Conservation (phyloP, 2,113 vertebrate genomes). For the Colistium nudipinnis region DNA sequence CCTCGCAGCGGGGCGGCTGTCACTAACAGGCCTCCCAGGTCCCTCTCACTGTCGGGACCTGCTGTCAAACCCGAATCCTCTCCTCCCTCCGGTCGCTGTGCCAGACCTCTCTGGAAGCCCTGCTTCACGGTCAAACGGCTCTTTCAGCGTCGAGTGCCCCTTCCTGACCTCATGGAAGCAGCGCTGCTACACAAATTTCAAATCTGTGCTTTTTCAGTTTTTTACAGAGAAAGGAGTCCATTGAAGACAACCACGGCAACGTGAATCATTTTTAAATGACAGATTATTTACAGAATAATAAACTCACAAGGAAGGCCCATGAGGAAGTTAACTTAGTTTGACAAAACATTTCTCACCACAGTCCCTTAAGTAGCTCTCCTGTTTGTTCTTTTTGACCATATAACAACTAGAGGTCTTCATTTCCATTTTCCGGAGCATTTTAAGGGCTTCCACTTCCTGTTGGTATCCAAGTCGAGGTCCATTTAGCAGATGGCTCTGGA, state of each 20-base stretch:
- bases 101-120: slow-evolving; percentile 45
- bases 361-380: not conserved
- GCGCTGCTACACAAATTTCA: not conserved
- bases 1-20: slow-evolving; percentile 30
- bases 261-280: not conserved
- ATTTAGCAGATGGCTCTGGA: too few relatives aligned
- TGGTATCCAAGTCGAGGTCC: not conserved
- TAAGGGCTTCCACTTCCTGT: not conserved
- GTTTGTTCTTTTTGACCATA: too few relatives aligned
- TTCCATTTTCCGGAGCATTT: not conserved
- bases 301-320: not conserved
- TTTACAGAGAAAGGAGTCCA: not conserved
- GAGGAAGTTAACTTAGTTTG: not conserved
- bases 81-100: slow-evolving; percentile 17
- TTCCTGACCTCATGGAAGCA: slow-evolving; percentile 34
- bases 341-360: not conserved
- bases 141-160: slow-evolving; percentile 34
- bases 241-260: not conserved
- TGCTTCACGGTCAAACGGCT: slow-evolving; percentile 39
- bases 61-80: slow-evolving; percentile 40
- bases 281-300: not conserved
- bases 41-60: slow-evolving; percentile 60
- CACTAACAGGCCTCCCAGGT: slow-evolving; percentile 36
- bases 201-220: slow-evolving; percentile 14
- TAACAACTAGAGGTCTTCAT: not conserved